Conservation (phyloP, 2,797 vertebrate genomes). For the Aphelocoma californica region DNA sequence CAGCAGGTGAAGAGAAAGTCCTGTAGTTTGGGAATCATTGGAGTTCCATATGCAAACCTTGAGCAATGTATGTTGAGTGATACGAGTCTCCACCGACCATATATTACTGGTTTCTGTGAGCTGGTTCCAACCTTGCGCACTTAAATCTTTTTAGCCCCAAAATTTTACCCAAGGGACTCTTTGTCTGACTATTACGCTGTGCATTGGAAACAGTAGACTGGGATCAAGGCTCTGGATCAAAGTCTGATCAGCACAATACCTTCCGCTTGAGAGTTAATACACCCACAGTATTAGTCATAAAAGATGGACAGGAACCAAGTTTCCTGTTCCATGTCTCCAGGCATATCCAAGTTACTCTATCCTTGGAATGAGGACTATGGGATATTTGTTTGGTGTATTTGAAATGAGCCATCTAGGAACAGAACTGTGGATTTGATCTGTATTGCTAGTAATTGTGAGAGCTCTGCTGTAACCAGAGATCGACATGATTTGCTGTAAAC, state of each 20-base stretch:
- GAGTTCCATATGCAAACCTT: background rate
- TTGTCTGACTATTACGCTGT: background rate
- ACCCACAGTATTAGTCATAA: background rate
- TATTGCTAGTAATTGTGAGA: background rate
- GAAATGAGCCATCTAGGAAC: background rate
- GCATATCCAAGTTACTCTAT: background rate
- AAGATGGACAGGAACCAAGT: background rate
- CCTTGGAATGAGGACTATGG: background rate
- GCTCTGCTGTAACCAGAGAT: background rate
- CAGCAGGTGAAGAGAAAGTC: background rate
- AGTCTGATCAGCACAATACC: background rate
- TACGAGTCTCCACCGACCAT: background rate
- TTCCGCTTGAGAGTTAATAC: background rate
- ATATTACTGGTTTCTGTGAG: background rate
- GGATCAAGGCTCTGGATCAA: background rate
- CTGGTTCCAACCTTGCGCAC: background rate
- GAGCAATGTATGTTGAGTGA: background rate
- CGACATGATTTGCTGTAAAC: background rate
- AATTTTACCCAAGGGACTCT: background rate
- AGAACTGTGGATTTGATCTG: background rate
- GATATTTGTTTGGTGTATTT: background rate
- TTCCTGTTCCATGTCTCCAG: background rate
- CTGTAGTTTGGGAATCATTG: background rate
- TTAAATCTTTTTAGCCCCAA: background rate
- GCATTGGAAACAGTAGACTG: background rate